Percentiles rank a stretch among this genome's conserved stretches.
Conservation (phyloP, 2,797 vertebrate species). For the Danio kyathit region DNA sequence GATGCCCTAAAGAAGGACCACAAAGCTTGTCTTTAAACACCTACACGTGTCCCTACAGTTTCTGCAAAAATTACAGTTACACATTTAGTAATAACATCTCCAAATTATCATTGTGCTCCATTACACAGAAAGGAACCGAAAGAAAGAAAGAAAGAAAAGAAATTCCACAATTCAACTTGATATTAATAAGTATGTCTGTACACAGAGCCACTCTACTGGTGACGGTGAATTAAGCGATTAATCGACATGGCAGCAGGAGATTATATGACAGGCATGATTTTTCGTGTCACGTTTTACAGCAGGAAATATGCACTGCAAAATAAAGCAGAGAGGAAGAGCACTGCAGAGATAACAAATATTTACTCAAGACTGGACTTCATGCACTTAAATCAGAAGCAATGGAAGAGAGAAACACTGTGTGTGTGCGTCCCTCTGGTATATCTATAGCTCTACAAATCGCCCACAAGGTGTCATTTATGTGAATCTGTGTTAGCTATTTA, state of each 20-base stretch:
- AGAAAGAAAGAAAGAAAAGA: constrained; percentile 67
- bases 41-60: constrained; percentile 86
- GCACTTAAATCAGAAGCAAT: constrained; percentile 95
- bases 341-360: constrained; percentile 87
- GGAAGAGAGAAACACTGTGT: constrained; percentile 86
- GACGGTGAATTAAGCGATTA: constrained; percentile 90
- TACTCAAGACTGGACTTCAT: constrained; percentile 94
- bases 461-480: constrained; percentile 60
- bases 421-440: constrained; percentile 66
- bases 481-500: constrained; percentile 74
- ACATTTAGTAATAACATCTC: constrained; percentile 86
- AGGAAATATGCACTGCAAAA: constrained; percentile 90
- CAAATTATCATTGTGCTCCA: constrained; percentile 90
- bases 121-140: constrained; percentile 78
- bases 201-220: constrained; percentile 84
- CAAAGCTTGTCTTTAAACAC: constrained; percentile 86
- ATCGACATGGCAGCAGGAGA: constrained; percentile 84
- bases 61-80: constrained; percentile 94
- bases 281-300: constrained; percentile 85
- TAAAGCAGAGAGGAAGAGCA: constrained; percentile 80
- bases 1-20: constrained; percentile 87
- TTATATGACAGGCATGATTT: constrained; percentile 61
- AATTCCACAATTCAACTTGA: constrained; percentile 82
- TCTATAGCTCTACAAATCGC: constrained; percentile 33
- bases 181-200: constrained; percentile 70